These are phyloP conservation scores for Aphyosemion australe DNA, from an alignment of 2,113 vertebrate genomes.

Conservation along the genomic window DNA sequence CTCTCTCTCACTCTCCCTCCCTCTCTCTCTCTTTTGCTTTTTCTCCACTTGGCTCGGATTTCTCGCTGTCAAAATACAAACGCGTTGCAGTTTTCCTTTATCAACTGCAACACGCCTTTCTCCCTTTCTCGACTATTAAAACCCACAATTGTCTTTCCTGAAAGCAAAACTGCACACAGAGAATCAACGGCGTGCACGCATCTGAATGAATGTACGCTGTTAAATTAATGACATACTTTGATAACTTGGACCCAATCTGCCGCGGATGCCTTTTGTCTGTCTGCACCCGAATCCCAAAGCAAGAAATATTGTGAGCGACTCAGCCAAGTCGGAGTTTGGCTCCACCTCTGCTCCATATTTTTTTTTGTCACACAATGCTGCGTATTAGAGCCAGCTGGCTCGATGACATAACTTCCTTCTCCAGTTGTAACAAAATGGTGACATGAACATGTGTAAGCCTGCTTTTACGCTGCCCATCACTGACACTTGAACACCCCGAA, in stretches of 20 bases:
- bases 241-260: slow-evolving; percentile 35
- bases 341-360: slow-evolving; percentile 48
- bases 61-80: slow-evolving; percentile 66
- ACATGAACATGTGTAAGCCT: slow-evolving; percentile 69
- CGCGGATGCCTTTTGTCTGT: slow-evolving; percentile 22
- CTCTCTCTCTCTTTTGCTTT: neutral
- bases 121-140: slow-evolving; percentile 47
- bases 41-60: slow-evolving; percentile 65
- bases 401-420: slow-evolving; percentile 73
- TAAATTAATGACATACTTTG: slow-evolving; percentile 25
- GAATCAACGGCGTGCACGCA: slow-evolving; percentile 1
- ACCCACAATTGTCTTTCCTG: slow-evolving; percentile 54
- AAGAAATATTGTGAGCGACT: slow-evolving; percentile 13
- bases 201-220: slow-evolving; percentile 10
- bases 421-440: slow-evolving; percentile 62
- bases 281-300: slow-evolving; percentile 21
- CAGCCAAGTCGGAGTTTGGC: slow-evolving; percentile 34
- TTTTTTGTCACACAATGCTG: slow-evolving; percentile 48
- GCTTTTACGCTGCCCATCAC: slow-evolving; percentile 74
- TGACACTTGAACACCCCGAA: slow-evolving; percentile 63
- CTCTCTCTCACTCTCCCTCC: slow-evolving; percentile 37
- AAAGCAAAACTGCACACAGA: slow-evolving; percentile 44
- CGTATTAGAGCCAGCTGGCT: slow-evolving; percentile 70
- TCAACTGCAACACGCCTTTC: slow-evolving; percentile 43
- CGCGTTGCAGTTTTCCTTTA: slow-evolving; percentile 69